phyloP scores from a whole-genome alignment of 2,113 vertebrate genomes.

The Axis porcinus region DNA sequence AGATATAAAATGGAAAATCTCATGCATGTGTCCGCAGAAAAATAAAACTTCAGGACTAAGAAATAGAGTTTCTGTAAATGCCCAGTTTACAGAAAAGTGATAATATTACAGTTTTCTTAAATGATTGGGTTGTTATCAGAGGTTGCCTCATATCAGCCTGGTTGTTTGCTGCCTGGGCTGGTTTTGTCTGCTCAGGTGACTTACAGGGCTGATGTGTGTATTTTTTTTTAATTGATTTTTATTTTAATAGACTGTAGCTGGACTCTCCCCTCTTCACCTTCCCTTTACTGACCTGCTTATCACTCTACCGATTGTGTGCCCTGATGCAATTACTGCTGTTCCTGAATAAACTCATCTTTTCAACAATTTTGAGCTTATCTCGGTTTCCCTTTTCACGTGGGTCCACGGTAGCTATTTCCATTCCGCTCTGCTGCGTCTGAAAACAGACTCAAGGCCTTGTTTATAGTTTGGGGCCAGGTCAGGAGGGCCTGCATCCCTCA shows the following conservation, averaged over 20 bases:
- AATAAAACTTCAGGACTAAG: background rate
- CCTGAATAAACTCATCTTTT: background rate
- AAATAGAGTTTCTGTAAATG: background rate
- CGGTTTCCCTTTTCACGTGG: background rate
- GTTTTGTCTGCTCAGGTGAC: background rate
- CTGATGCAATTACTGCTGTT: background rate
- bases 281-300: background rate
- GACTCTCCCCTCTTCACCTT: background rate
- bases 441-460: background rate
- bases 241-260: background rate
- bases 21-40: background rate
- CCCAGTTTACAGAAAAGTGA: background rate
- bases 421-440: rapidly evolving
- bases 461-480: too few species aligned
- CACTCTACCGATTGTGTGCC: background rate
- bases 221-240: background rate
- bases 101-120: background rate
- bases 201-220: background rate
- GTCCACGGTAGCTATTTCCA: background rate
- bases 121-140: background rate
- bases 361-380: background rate
- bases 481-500: too few species aligned
- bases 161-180: background rate
- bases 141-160: background rate
- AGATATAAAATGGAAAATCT: background rate